Evolutionary conservation across 2,113 vertebrate species (phyloP).

Genomic region (Setophaga coronata): DNA sequence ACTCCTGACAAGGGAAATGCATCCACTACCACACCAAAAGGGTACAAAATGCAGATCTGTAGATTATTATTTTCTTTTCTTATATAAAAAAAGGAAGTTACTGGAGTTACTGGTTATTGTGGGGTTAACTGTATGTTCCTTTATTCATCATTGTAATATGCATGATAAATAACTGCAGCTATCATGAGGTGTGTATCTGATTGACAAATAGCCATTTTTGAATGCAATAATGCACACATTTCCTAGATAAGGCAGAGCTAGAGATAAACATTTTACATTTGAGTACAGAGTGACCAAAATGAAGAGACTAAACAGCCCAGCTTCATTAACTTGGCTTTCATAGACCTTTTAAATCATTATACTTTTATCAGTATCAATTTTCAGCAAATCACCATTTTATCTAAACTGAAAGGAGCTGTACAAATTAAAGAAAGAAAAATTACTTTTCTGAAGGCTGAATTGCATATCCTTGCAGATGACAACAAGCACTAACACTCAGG

Average conservation of each 20-base stretch:
- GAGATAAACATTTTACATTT: not conserved
- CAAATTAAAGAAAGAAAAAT: not conserved
- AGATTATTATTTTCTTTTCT: not conserved
- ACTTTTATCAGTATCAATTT: not conserved
- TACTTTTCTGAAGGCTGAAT: not conserved
- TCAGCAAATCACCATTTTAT: not conserved
- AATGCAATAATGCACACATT: not conserved
- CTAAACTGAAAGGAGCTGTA: not conserved
- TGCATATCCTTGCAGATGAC: not conserved
- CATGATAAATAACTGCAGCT: not conserved
- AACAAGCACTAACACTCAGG: not conserved
- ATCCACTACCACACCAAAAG: not conserved
- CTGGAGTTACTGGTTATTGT: not conserved
- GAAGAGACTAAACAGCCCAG: not conserved
- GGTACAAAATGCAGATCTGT: not conserved
- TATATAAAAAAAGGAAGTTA: not conserved
- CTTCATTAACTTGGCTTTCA: not conserved
- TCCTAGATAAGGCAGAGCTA: not conserved
- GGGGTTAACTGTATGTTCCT: not conserved
- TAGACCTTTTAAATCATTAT: not conserved
- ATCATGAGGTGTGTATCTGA: not conserved
- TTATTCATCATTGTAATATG: not conserved
- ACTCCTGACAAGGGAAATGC: not conserved
- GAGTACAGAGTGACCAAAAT: not conserved
- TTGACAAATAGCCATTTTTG: not conserved